Base-by-base conservation (phyloP, 2,113 vertebrate genomes). In the Anthoscopus minutus region DNA sequence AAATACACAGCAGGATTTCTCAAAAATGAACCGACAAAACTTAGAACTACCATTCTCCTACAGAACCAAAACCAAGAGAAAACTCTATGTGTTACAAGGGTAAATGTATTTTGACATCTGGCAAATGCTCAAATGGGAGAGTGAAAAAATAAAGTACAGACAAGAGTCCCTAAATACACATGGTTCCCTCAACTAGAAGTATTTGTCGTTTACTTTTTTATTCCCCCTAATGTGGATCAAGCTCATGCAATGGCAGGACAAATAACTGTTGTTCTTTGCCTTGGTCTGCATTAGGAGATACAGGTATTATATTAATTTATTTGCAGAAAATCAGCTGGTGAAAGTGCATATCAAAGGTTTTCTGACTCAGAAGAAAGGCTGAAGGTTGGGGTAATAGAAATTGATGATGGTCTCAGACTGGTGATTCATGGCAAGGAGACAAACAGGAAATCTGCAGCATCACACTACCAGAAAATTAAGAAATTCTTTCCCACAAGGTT, bases 211-310 rank as follows among this genome's bases (percentile, higher is more conserved):
- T 35, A 47, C 13, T 61, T 6, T 25, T 88, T 50, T 50, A 66
- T 31, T 11, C 2, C 10, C 3, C 2, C 3, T 1, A 11, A 18
- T 4, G 3, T 23, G 6, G 24, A n/a, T 48, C 40, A 50, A 72
- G 28, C n/a, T 77, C 31, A 35, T 35, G 42, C 48, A 74, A 44
- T 2, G 9, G 23, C 47, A 92, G 38, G n/a, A 81, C 15, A 81
- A 40, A 30, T 27, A 44, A 44, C 27, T 0, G 2, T 9, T 6
- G 27, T 51, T 82, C 57, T 62, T 66, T 57, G 33, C 13, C 3
- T 0, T 20, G 33, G 40, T 67, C n/a, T 45, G 4, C 23, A 20
- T 33, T 47, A 47, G 25, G 15, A 69, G 37, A 61, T 13, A 45
- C 0, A 51, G 31, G 14, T 14, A 16, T 21, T 28, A 27, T 7